Evolutionary conservation across 2,888 invertebrate species (phyloP), one percentile per base, ranked within the genome.

Genomic region (Agapetus fuscipes): DNA sequence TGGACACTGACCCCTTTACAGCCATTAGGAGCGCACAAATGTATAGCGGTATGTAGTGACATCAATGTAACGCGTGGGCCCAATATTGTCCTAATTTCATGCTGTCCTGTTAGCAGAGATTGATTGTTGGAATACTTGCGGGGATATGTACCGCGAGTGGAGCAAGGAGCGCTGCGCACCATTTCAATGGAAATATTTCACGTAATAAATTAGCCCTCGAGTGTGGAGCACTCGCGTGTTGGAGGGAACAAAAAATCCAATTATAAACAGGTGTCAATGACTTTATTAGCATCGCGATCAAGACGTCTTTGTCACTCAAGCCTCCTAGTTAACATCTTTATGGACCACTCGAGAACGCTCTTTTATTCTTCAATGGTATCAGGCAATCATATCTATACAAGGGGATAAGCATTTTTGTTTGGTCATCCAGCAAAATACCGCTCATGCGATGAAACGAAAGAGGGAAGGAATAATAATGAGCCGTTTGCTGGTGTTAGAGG

Each of bases 1-100:
- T 48, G 48, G 48, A 40, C 48, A 45, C 28, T 48, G 48, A 48
- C 48, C 48, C 31, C 43, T 30, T 43, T 43, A 16, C 31, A 25
- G 24, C 33, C 35, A 41, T 38, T 30, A 39, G 34, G 44, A 44
- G 20, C 4, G 5, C 9, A 20, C 41, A 40, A 45, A 41, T 41
- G 29, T n/a, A 30, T 26, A 29, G 37, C 30, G 37, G 30, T 14
- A 29, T 27, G 33, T 26, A 25, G 31, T 33, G 37, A 41, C 41
- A 34, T 37, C 41, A 36, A 41, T 34, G 34, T 34, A 17, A 27
- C 30, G 42, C 37, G 42, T 38, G 34, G 37, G 37, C 31, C 17
- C 11, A 27, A 28, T 12, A 32, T 16, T 24, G 29, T 13, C 25
- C 11, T 26, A 31, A 33, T 39, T 30, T 29, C 17, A 32, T 32